A percentile compares a stretch with the other conserved stretches of the same genome.
Conservation (phyloP, 2,797 vertebrate genomes). For the Brachyrhaphis roseni region DNA sequence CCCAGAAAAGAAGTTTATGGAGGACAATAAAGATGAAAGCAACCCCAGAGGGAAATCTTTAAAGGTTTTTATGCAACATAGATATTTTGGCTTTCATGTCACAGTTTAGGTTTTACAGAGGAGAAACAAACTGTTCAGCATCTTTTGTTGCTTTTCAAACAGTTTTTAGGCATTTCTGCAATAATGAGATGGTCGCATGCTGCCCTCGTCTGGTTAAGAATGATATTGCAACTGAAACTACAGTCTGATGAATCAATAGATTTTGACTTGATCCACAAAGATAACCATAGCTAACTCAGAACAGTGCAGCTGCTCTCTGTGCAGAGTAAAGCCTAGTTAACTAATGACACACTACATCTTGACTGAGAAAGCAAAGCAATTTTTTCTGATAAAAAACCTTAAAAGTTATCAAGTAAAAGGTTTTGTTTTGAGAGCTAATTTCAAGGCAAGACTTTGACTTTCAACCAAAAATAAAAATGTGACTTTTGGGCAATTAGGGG, state of each 20-base stretch:
- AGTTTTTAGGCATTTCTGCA: neutral
- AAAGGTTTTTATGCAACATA: conserved; percentile 1
- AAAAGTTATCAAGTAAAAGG: neutral
- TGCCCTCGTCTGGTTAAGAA: conserved; percentile 73
- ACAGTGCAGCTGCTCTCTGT: neutral
- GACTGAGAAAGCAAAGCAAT: neutral
- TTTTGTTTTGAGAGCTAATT: neutral
- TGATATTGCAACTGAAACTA: conserved; percentile 35
- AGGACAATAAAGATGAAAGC: conserved; percentile 36
- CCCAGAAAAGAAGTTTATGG: conserved; percentile 11
- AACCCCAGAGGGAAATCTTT: conserved; percentile 6
- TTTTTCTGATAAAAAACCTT: neutral
- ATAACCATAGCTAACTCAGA: neutral
- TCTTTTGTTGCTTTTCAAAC: conserved; percentile 18
- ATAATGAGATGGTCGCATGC: conserved; percentile 53
- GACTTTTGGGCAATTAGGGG: neutral
- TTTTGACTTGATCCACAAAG: neutral
- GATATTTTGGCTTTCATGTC: conserved; percentile 19
- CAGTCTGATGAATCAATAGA: neutral
- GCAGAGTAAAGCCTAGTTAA: neutral
- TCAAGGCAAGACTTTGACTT: neutral
- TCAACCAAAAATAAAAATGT: neutral
- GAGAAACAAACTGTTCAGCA: conserved; percentile 21
- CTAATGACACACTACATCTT: neutral
- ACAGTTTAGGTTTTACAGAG: conserved; percentile 33